Evolutionary conservation across 2,888 invertebrate genomes (phyloP).

Genomic region (Chrysomela aeneicollis): DNA sequence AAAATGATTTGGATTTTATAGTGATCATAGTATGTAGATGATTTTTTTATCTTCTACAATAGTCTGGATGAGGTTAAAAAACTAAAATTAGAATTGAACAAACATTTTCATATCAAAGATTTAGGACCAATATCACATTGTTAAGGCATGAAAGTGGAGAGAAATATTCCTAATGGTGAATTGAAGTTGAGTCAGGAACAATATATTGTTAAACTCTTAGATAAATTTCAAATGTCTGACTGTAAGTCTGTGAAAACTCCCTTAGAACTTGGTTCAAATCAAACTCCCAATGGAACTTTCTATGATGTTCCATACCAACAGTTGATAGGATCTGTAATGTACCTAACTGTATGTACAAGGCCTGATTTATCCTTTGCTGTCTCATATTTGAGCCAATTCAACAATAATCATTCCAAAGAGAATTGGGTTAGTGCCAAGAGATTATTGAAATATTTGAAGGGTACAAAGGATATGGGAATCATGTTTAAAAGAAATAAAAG

Average conservation of each 20-base stretch:
- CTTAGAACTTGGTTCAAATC: slow-evolving; percentile 22
- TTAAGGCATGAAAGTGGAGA: slow-evolving; percentile 29
- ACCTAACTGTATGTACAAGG: neutral
- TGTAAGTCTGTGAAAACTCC: slow-evolving; percentile 27
- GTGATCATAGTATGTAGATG: slow-evolving; percentile 32
- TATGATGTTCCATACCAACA: neutral
- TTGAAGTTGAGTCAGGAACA: slow-evolving; percentile 32
- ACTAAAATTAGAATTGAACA: slow-evolving; percentile 20
- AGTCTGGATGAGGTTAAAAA: slow-evolving; percentile 20
- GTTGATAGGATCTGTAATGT: no score
- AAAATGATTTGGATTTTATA: slow-evolving; percentile 18
- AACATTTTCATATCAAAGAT: slow-evolving; percentile 22
- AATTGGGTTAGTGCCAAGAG: slow-evolving; percentile 48
- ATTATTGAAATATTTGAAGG: slow-evolving; percentile 45
- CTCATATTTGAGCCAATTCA: neutral
- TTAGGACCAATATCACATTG: slow-evolving; percentile 26
- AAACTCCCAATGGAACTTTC: no score
- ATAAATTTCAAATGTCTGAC: slow-evolving; percentile 27
- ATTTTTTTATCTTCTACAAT: slow-evolving; percentile 32
- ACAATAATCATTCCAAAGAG: slow-evolving; percentile 9
- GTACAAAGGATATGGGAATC: slow-evolving; percentile 35
- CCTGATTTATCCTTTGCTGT: neutral
- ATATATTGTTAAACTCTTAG: slow-evolving; percentile 27
- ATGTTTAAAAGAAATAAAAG: neutral
- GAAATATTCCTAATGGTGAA: slow-evolving; percentile 23